phyloP scores from a whole-genome alignment of 1,140 invertebrate genomes.

The Pemphigus obesinymphae region DNA sequence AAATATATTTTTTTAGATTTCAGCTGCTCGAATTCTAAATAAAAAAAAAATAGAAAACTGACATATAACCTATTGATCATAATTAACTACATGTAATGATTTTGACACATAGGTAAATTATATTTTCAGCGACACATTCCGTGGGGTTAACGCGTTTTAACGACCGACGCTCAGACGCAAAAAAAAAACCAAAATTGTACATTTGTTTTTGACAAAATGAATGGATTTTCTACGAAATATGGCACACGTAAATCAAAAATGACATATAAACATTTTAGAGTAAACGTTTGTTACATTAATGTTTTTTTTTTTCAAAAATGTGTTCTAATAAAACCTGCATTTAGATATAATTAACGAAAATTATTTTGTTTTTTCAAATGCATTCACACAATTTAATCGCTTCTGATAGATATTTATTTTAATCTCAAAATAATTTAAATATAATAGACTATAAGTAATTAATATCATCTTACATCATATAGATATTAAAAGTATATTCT shows the following conservation, averaged over 20 bases:
- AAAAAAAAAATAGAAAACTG: neutral
- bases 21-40: neutral
- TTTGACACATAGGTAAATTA: neutral
- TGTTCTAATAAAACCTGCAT: neutral
- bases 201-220: slow-evolving; percentile 8
- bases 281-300: neutral
- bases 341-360: no score
- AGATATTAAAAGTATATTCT: no score
- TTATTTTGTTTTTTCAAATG: no score
- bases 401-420: no score
- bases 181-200: neutral
- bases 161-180: neutral
- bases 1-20: neutral
- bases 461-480: no score
- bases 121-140: neutral
- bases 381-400: no score
- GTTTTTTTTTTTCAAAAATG: neutral
- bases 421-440: no score
- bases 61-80: neutral
- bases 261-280: neutral
- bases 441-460: no score
- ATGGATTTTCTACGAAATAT: neutral
- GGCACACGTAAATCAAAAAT: neutral
- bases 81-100: slow-evolving; percentile 16
- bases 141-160: slow-evolving; percentile 1